Evolutionary conservation across 2,113 vertebrate species (phyloP).

Genomic region (Ictidomys tridecemlineatus): DNA sequence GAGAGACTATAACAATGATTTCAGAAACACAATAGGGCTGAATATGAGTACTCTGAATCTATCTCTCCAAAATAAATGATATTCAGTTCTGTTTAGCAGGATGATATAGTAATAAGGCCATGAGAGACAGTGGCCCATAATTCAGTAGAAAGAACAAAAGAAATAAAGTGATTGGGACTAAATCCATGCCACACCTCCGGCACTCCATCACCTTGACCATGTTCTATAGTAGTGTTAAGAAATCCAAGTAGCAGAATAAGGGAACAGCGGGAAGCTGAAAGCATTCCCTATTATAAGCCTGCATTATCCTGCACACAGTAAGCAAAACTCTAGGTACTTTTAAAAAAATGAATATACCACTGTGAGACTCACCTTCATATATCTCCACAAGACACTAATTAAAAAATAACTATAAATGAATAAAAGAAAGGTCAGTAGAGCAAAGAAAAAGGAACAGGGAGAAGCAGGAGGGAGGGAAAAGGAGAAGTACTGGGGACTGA

Average conservation of each 20-base stretch:
- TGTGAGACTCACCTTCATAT: too few species aligned
- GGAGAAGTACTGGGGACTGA: too few species aligned
- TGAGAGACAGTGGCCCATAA: not conserved
- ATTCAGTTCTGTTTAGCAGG: not conserved
- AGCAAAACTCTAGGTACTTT: not conserved
- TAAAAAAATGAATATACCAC: too few species aligned
- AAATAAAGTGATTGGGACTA: not conserved
- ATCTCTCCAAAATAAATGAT: not conserved
- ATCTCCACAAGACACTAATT: too few species aligned
- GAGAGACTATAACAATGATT: not conserved
- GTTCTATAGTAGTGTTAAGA: not conserved
- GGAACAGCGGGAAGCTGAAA: not conserved
- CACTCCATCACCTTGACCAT: not conserved
- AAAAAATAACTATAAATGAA: too few species aligned
- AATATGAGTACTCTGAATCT: not conserved
- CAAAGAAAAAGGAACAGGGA: too few species aligned
- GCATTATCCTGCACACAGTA: not conserved
- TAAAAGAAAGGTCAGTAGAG: too few species aligned
- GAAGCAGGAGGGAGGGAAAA: too few species aligned
- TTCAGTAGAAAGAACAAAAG: not conserved
- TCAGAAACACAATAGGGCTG: not conserved
- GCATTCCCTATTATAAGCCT: not conserved
- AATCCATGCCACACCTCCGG: not conserved
- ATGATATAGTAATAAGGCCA: not conserved
- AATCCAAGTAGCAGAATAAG: not conserved